Conservation (phyloP, 1,140 invertebrate species). For the Camponotus floridanus region DNA sequence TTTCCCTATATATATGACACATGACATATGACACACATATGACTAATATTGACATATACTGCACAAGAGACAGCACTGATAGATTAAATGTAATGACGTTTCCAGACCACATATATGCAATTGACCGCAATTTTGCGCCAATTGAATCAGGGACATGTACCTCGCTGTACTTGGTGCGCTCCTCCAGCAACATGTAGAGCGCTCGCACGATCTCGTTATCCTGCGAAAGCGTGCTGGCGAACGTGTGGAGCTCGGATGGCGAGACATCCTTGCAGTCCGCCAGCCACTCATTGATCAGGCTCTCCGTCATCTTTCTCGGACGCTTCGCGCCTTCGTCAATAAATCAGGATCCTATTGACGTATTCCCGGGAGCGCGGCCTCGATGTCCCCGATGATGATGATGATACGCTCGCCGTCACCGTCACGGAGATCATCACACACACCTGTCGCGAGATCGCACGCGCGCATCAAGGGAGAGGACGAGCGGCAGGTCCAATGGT, state of each 20-base stretch:
- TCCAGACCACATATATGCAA: not conserved
- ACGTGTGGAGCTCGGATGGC: slow-evolving; percentile 91
- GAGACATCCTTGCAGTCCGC: slow-evolving; percentile 91
- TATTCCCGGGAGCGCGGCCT: slow-evolving; percentile 36
- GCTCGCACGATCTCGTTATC: slow-evolving; percentile 94
- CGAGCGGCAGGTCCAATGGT: not conserved
- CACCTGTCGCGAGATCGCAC: not conserved
- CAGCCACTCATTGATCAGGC: slow-evolving; percentile 92
- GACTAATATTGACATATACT: too few species aligned
- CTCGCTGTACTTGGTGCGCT: slow-evolving; percentile 88
- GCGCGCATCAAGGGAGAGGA: slow-evolving; percentile 4
- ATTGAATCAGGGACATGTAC: slow-evolving; percentile 75
- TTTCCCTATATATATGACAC: not conserved
- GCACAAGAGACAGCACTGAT: not conserved
- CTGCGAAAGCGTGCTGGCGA: slow-evolving; percentile 91
- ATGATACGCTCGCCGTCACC: slow-evolving; percentile 9
- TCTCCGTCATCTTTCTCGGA: slow-evolving; percentile 89
- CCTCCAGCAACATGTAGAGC: slow-evolving; percentile 90
- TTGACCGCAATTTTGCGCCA: not conserved
- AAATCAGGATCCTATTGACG: slow-evolving; percentile 62
- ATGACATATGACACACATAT: not conserved
- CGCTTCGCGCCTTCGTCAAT: slow-evolving; percentile 61
- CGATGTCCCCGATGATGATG: not conserved
- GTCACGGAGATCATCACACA: slow-evolving; percentile 55
- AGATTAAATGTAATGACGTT: not conserved